These are phyloP conservation scores for Orientallactaga bullata DNA, from an alignment of 2,113 vertebrate species.

Conservation along the genomic window DNA sequence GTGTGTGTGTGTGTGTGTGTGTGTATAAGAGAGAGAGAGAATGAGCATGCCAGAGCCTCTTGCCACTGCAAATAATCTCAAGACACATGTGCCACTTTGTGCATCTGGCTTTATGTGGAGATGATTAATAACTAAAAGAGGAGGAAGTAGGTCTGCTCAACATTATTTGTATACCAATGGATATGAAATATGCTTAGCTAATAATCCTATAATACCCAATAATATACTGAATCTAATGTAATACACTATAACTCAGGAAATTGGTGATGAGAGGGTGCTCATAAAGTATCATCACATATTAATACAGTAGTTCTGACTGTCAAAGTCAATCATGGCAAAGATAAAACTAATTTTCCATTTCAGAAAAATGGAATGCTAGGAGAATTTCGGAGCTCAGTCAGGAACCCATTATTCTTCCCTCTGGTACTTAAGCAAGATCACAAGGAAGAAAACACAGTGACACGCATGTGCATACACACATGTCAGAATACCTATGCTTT, in stretches of 20 bases:
- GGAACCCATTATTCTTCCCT: neutral
- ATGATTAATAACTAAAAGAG: no score
- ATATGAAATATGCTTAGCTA: neutral
- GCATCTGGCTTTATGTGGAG: no score
- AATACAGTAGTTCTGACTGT: neutral
- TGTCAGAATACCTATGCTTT: neutral
- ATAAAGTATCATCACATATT: neutral
- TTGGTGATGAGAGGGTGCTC: neutral
- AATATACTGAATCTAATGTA: neutral
- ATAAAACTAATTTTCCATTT: constrained; percentile 15
- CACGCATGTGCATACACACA: neutral
- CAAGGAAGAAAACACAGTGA: neutral
- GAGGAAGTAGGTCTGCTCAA: neutral
- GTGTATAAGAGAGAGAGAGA: no score
- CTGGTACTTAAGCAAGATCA: neutral
- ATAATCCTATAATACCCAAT: neutral
- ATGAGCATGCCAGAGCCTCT: no score
- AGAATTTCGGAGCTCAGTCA: constrained; percentile 3
- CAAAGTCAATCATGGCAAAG: constrained; percentile 18
- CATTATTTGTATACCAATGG: neutral
- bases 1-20: no score
- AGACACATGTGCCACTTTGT: no score
- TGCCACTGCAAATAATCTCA: no score
- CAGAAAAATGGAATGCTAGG: neutral
- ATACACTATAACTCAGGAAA: neutral